Evolutionary conservation across 37 sponge, comb jelly and placozoan genomes (phyloP).

Genomic region (Ephydatia muelleri): DNA sequence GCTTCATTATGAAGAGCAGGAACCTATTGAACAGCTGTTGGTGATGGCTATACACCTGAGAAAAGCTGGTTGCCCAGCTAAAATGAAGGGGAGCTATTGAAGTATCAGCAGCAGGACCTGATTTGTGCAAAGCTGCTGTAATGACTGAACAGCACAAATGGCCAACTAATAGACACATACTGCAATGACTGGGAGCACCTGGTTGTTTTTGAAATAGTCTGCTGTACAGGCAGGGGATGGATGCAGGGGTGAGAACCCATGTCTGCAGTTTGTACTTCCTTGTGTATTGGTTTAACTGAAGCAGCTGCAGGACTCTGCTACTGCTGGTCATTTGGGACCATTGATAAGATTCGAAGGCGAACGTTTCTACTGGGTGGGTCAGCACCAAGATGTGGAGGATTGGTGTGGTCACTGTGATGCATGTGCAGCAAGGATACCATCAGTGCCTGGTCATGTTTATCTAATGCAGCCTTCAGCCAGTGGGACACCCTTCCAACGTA

Average conservation of each 20-base stretch:
- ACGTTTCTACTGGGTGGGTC: slow-evolving; percentile 21
- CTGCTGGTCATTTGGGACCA: slow-evolving; percentile 31
- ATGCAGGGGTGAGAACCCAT: background rate
- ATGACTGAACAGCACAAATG: too few species aligned
- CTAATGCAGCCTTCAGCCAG: too few species aligned
- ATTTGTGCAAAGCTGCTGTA: too few species aligned
- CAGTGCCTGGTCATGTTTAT: background rate
- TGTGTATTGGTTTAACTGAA: background rate
- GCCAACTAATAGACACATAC: too few species aligned
- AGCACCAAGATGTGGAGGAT: slow-evolving; percentile 5
- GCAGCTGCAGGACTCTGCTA: background rate
- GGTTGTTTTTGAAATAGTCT: slow-evolving; percentile 4
- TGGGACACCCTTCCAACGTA: slow-evolving; percentile 20
- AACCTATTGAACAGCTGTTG: too few species aligned
- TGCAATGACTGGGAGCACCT: slow-evolving; percentile 8
- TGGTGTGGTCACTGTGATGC: slow-evolving; percentile 26
- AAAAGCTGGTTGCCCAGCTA: too few species aligned
- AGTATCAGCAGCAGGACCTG: too few species aligned
- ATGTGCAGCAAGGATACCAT: slow-evolving; percentile 20
- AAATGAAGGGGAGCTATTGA: too few species aligned
- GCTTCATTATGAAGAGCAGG: too few species aligned
- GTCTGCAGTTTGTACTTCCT: slow-evolving; percentile 19
- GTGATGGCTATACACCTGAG: too few species aligned
- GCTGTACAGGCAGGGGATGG: slow-evolving; percentile 14
- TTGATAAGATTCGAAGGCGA: background rate